A percentile compares a stretch with the other conserved stretches of the same genome.
Conservation (phyloP, 1,140 invertebrate genomes). For the Meloidogyne chitwoodi region DNA sequence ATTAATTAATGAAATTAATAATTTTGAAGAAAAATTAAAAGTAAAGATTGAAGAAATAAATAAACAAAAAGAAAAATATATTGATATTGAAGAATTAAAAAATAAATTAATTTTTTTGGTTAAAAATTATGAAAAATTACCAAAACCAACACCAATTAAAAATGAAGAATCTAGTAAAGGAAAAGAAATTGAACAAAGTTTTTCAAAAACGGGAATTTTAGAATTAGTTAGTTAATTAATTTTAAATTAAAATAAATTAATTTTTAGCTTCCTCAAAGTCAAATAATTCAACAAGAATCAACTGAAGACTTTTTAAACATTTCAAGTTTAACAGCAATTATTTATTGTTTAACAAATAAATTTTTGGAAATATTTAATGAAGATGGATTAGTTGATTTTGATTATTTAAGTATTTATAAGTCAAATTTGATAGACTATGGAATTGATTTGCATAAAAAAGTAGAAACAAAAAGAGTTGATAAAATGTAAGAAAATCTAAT, state of each 20-base stretch:
- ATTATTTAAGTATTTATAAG: not conserved
- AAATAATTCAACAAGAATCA: no score
- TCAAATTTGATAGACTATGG: not conserved
- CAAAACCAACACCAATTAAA: no score
- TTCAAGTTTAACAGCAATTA: not conserved
- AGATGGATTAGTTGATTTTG: not conserved
- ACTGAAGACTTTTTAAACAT: no score
- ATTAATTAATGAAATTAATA: not conserved
- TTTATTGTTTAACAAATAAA: not conserved
- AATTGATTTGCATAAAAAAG: not conserved
- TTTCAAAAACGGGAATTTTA: no score
- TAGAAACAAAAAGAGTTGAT: not conserved
- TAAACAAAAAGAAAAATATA: not conserved
- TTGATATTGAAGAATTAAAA: no score
- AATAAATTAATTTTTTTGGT: not conserved
- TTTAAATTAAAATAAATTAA: not conserved
- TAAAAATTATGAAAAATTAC: not conserved
- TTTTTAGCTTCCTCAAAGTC: no score
- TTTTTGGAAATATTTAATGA: not conserved
- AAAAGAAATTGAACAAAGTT: not conserved
- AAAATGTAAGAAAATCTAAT: not conserved
- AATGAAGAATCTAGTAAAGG: no score
- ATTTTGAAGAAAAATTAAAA: not conserved
- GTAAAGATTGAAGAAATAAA: not conserved
- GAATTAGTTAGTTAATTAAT: no score